Base-by-base conservation (phyloP, 2,888 invertebrate species). In the Carabus problematicus region DNA sequence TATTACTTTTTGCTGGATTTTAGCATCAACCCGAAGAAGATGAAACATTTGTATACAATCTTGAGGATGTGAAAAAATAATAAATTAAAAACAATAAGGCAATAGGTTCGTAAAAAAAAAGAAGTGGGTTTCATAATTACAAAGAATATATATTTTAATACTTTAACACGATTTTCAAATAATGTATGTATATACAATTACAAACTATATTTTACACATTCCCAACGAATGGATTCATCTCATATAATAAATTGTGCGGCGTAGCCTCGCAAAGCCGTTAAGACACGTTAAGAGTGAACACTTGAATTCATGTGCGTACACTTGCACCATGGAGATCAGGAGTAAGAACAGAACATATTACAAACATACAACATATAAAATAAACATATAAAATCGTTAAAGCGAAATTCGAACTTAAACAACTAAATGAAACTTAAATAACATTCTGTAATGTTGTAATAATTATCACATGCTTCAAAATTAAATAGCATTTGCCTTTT, bases 281-380 rank as follows among this genome's bases (percentile, higher is more conserved):
- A 52, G 52, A 19, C 52, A 52, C 52, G 9, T n/a, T 58, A n/a
- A n/a, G n/a, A n/a, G n/a, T 66, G 66, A 58, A 66, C 59, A 58
- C 47, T 41, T 58, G 45, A 49, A 54, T 49, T 41, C 42, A 45
- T 41, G 60, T 39, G 43, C 54, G 60, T 54, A 67, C 49, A 60
- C 29, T 67, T 67, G 67, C 67, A 67, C 67, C 67, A 60, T 52
- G 54, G 67, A 67, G 67, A 67, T 67, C 67, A 67, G 29, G 60
- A 54, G 9, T 60, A 66, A 40, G 42, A 52, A 11, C 9, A 52
- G 18, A 18, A 52, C 4, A 52, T 29, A 52, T 52, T 18, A 52
- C 16, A 59, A 9, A 58, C 40, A 45, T 66, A 66, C 41, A 66
- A 58, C 59, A 60, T 56, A 52, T 60, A 60, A 40, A 66, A 42